Evolutionary conservation across 1,140 invertebrate genomes (phyloP).

Genomic region (Aricia agestis): DNA sequence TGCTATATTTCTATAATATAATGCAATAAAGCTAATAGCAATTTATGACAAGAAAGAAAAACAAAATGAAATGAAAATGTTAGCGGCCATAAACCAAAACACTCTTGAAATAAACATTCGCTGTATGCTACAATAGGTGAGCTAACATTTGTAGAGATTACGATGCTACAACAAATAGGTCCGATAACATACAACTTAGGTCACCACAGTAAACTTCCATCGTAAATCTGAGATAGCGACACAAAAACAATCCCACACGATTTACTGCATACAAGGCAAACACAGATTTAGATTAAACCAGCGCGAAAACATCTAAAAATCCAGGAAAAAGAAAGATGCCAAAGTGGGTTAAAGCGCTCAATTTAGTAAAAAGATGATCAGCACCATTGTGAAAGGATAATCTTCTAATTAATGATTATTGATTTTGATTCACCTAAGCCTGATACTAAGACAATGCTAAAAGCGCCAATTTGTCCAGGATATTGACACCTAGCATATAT

Average conservation of each 20-base stretch:
- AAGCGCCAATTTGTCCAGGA: too few species aligned
- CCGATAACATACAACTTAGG: conserved; percentile 10
- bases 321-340: not conserved
- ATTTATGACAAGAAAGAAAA: not conserved
- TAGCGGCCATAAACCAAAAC: not conserved
- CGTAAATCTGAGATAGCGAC: conserved; percentile 34
- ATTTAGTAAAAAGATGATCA: too few species aligned
- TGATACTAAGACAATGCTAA: too few species aligned
- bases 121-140: conserved; percentile 28
- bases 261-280: conserved; percentile 21
- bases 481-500: not conserved
- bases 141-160: conserved; percentile 34
- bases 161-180: conserved; percentile 29
- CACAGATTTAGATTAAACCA: conserved; percentile 21
- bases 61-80: not conserved
- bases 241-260: not conserved
- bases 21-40: not conserved
- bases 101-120: conserved; percentile 20
- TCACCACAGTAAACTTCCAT: conserved; percentile 38
- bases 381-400: too few species aligned
- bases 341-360: too few species aligned
- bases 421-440: too few species aligned
- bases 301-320: not conserved
- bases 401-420: too few species aligned
- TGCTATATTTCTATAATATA: too few species aligned